Evolutionary conservation across 2,113 vertebrate species (phyloP), one percentile per base, ranked within the genome.

Genomic region (Rhynchomys soricoides): DNA sequence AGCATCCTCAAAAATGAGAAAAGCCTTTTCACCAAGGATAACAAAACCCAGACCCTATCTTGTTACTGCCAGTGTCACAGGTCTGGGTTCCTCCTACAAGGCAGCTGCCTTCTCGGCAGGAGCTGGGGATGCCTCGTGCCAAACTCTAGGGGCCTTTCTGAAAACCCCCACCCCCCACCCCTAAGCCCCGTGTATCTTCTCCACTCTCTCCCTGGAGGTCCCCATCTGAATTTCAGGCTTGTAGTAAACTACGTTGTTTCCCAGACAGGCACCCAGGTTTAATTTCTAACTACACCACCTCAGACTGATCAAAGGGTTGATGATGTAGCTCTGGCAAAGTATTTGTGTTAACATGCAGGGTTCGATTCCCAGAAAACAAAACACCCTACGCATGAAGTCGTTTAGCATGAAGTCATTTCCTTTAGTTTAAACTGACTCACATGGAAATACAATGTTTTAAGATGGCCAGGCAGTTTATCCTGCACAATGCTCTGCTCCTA

Each of bases 201-300:
- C 55, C 45, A 26, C 31, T 48, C 15, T 26, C 48, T 94, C 77
- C 62, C 64, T n/a, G 86, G 78, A 86, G 29, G 68, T 86, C 24
- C 21, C 21, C 13, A 55, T 19, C 24, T 40, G 37, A 86, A 57
- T 83, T 93, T 94, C 48, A 73, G 45, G 37, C 26, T 93, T 22
- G 50, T 0, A 55, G 43, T 81, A 83, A 71, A 93, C 29, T 64
- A 37, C 16, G 43, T 73, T 82, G 52, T 74, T 52, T 50, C 34
- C 45, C 3, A 90, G 31, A 88, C 9, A 82, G 40, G 79, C 10
- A 26, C 73, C 89, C 50, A 62, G 66, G 43, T 57, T 97, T 87
- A 92, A 71, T 89, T 86, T 89, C 64, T 64, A 88, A 89, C 75
- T 86, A 89, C 7, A 83, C 73, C 10, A 97, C 64, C 86, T 40